Conservation (phyloP, 2,797 vertebrate species). For the Halcyon leucocephala region DNA sequence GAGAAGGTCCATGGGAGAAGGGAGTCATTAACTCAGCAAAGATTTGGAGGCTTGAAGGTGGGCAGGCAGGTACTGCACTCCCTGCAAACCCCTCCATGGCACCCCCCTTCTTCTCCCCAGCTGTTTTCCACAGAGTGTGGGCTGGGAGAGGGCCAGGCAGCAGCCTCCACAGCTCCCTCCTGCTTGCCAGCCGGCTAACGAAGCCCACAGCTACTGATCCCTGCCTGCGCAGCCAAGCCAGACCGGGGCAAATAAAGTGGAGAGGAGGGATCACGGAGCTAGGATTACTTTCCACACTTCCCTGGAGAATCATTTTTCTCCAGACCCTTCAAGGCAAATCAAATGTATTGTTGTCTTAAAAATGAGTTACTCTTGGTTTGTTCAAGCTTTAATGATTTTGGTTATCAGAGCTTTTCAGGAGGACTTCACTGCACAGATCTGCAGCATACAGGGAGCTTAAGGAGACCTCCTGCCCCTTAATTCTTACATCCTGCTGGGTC, state of each 20-base stretch:
- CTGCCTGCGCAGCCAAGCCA: background rate
- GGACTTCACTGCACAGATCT: conserved; percentile 6
- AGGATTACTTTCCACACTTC: conserved; percentile 28
- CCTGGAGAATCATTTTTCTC: conserved; percentile 5
- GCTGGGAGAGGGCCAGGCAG: background rate
- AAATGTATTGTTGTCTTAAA: conserved; percentile 10
- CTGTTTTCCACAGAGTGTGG: background rate
- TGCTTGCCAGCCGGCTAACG: background rate
- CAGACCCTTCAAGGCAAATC: conserved; percentile 34
- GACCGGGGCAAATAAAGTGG: background rate
- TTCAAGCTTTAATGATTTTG: conserved; percentile 61
- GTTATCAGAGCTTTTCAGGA: conserved; percentile 68
- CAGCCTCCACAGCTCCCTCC: background rate
- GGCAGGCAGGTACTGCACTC: accelerated
- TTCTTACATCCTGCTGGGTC: background rate
- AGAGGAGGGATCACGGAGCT: background rate
- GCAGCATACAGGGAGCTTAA: conserved; percentile 4
- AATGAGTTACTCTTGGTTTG: conserved; percentile 17
- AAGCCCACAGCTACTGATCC: background rate
- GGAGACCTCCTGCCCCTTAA: background rate
- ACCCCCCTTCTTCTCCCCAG: background rate
- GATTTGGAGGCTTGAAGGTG: background rate
- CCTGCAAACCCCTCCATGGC: background rate
- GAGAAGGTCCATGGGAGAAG: background rate
- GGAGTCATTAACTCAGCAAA: background rate